Percentiles rank a stretch among this genome's conserved stretches.
These are phyloP conservation scores for Melanargia galathea DNA, from an alignment of 2,888 invertebrate genomes.

Conservation along the genomic window DNA sequence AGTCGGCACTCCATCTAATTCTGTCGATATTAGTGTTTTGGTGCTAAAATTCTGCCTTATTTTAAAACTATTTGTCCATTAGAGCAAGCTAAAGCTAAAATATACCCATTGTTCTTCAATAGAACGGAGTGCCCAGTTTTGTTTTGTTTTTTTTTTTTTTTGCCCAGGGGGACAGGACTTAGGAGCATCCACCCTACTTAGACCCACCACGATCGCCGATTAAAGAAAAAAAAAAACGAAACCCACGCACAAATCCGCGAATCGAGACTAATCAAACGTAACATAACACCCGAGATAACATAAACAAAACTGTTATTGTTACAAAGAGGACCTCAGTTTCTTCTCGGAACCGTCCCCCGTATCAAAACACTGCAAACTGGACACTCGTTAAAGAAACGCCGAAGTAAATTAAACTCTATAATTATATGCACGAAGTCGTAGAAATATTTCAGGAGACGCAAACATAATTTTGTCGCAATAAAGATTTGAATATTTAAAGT, in stretches of 20 bases:
- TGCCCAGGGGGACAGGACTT: too few species aligned
- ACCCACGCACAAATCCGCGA: constrained; percentile 75
- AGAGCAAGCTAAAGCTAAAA: too few species aligned
- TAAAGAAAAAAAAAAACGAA: constrained; percentile 52
- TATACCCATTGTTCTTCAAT: too few species aligned
- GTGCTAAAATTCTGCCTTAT: too few species aligned
- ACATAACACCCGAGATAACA: constrained; percentile 57
- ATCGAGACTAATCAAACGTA: constrained; percentile 56
- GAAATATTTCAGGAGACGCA: not conserved
- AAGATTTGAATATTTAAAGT: constrained; percentile 68
- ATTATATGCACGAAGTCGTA: not conserved
- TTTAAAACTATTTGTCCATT: too few species aligned
- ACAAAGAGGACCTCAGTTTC: constrained; percentile 60
- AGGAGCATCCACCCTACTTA: too few species aligned
- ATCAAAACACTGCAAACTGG: constrained; percentile 53
- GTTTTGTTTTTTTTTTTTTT: too few species aligned
- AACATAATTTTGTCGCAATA: constrained; percentile 43
- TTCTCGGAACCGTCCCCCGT: constrained; percentile 61
- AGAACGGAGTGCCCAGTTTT: too few species aligned
- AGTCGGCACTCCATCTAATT: too few species aligned
- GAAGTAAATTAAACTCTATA: constrained; percentile 25
- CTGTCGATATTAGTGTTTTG: too few species aligned
- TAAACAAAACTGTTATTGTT: constrained; percentile 70
- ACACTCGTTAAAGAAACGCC: constrained; percentile 25
- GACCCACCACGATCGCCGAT: constrained; percentile 53